Conservation (phyloP, 2,888 invertebrate genomes). For the Ctenicera cuprea region DNA sequence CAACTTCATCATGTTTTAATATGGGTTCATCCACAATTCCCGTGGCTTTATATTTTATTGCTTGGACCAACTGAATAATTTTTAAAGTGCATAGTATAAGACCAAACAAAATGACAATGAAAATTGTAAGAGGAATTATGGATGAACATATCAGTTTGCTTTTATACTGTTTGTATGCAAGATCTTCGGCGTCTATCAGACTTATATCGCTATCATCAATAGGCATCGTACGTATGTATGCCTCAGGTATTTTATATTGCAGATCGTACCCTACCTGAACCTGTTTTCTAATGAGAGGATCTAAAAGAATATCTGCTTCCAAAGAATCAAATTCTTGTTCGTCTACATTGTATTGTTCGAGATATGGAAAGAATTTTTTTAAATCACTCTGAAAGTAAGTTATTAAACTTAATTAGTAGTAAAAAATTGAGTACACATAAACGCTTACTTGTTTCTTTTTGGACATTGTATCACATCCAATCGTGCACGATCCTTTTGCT, state of each 20-base stretch:
- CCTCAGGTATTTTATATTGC: constrained; percentile 69
- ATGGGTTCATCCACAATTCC: background rate
- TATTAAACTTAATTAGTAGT: background rate
- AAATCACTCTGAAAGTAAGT: constrained; percentile 27
- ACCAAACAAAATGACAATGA: constrained; percentile 14
- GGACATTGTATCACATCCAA: constrained; percentile 64
- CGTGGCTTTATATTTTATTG: background rate
- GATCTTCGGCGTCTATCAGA: background rate
- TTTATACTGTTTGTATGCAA: background rate
- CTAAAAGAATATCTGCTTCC: constrained; percentile 66
- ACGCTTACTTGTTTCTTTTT: constrained; percentile 60
- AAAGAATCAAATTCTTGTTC: constrained; percentile 65
- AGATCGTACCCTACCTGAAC: constrained; percentile 65
- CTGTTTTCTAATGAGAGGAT: constrained; percentile 67
- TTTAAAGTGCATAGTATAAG: constrained; percentile 23
- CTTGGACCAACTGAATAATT: constrained; percentile 20
- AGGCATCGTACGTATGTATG: constrained; percentile 69
- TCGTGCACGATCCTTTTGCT: constrained; percentile 60
- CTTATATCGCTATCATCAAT: constrained; percentile 57
- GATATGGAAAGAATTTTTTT: constrained; percentile 22
- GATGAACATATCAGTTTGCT: constrained; percentile 23
- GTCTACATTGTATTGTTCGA: constrained; percentile 28
- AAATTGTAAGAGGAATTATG: constrained; percentile 23
- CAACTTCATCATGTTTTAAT: background rate
- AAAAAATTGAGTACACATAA: background rate